Percentiles rank a stretch among this genome's conserved stretches.
Conservation (phyloP, 2,113 vertebrate genomes). For the Myotis yumanensis region DNA sequence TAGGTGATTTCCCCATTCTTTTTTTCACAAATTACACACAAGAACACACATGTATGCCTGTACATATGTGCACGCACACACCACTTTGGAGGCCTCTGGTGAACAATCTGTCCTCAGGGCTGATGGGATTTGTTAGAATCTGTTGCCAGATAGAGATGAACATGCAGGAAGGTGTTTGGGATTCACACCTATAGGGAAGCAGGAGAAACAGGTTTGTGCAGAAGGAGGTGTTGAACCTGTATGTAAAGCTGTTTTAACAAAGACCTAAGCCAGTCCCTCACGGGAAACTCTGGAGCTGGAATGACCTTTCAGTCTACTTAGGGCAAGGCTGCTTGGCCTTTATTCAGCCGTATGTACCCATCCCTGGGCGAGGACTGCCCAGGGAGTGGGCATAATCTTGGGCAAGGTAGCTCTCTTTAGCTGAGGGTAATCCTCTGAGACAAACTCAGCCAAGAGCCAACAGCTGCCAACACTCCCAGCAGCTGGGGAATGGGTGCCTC, state of each 20-base stretch:
- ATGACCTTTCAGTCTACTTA: neutral
- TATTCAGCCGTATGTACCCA: neutral
- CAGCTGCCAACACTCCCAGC: neutral
- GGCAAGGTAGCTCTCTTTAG: neutral
- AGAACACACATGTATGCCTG: neutral
- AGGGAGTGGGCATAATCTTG: neutral
- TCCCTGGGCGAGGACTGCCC: neutral
- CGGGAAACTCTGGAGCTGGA: neutral
- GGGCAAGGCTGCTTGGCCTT: neutral
- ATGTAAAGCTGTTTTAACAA: neutral
- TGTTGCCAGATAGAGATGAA: neutral
- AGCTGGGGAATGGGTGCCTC: neutral
- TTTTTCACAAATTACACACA: neutral
- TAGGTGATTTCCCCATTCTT: neutral
- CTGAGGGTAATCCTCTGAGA: neutral
- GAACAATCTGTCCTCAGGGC: neutral
- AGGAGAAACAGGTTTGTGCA: neutral
- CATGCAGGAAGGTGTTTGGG: neutral
- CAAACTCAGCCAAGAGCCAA: neutral
- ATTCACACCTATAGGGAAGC: neutral
- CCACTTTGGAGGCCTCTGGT: neutral
- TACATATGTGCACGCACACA: neutral
- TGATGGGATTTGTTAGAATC: neutral
- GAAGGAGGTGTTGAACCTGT: neutral
- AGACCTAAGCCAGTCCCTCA: neutral